phyloP scores from a whole-genome alignment of 2,113 vertebrate species.

The Tragelaphus buxtoni region DNA sequence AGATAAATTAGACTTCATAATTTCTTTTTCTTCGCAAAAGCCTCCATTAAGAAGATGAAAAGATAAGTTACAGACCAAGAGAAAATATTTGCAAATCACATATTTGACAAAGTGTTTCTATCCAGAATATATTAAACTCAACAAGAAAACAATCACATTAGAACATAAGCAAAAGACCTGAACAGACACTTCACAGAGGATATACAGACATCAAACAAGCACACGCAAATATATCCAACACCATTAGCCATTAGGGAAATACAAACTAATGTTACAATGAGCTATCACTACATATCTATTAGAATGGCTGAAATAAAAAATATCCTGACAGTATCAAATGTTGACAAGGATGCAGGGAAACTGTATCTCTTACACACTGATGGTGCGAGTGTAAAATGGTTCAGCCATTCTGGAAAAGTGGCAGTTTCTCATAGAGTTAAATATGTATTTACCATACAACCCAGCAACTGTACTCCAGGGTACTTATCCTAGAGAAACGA shows the following conservation, averaged over 20 bases:
- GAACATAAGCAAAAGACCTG: neutral
- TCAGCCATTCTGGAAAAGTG: neutral
- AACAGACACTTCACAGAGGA: neutral
- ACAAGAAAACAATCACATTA: neutral
- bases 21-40: constrained; percentile 5
- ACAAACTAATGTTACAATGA: neutral
- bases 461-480: neutral
- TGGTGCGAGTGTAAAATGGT: neutral
- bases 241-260: neutral
- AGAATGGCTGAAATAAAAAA: constrained; percentile 10
- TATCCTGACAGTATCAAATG: neutral
- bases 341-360: neutral
- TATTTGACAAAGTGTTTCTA: neutral
- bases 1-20: neutral
- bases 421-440: constrained; percentile 1
- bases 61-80: neutral
- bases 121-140: neutral
- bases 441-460: neutral
- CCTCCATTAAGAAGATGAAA: neutral
- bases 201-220: neutral
- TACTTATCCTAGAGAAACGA: neutral
- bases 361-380: neutral
- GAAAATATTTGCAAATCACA: constrained; percentile 21
- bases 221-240: neutral
- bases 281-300: neutral